Evolutionary conservation across 2,797 vertebrate species (phyloP), one percentile per base, ranked within the genome.

Genomic region (Prunella strophiata): DNA sequence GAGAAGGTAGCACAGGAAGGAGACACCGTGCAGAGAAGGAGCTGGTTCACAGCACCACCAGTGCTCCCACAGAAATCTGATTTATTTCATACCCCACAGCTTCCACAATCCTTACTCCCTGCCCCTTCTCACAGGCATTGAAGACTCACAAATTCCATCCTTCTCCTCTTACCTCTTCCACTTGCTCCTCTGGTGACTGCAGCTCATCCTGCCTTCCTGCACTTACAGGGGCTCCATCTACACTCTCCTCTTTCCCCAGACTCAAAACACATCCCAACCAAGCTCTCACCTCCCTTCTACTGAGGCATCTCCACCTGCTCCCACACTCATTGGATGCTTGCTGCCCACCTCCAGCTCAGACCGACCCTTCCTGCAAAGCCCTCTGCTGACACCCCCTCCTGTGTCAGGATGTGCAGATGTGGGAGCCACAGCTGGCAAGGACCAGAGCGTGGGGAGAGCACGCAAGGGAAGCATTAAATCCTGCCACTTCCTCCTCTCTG

Each of bases 81-180:
- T n/a, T 26, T 14, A 32, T 54, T 78, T 65, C 40, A 38, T 11
- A 9, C 7, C 57, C 45, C 58, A 8, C 45, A 42, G 4, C 16
- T 67, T 66, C 65, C 48, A 42, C 10, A 2, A 8, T 11, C 4
- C 0, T 45, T 29, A 42, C 7, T 48, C 81, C 77, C 82, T 61
- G 30, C 42, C 75, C 66, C 47, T 55, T 45, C 55, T 16, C 71
- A 48, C 18, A 66, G 57, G 68, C 48, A 77, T 72, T 61, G 34
- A 61, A 80, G 32, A 59, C 43, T 70, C 34, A 70, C 38, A 74
- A 29, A 75, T 76, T 15, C 43, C 5, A 0, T 11, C 32, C 22
- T 50, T 87, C 67, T 73, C 73, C 77, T 92, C 95, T 96, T 93
- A 94, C 93, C 94, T 94, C 91, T 83, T 87, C 92, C 57, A 85